phyloP scores from a whole-genome alignment of 2,797 vertebrate species.

The Podarcis siculus region DNA sequence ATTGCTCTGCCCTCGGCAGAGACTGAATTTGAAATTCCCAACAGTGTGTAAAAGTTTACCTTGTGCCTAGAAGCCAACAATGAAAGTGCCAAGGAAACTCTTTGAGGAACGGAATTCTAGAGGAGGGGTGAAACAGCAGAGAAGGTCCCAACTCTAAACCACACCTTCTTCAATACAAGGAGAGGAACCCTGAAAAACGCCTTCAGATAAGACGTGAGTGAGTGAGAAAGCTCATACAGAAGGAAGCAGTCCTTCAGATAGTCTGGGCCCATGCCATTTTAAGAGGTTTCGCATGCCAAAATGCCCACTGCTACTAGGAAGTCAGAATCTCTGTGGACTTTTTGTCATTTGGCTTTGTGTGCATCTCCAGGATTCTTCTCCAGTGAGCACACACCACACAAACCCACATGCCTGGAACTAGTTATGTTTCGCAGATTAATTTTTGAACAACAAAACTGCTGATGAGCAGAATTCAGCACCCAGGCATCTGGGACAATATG shows the following conservation, averaged over 20 bases:
- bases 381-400: neutral
- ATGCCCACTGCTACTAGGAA: neutral
- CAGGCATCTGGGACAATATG: neutral
- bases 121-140: neutral
- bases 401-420: neutral
- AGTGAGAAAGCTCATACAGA: neutral
- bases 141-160: too few relatives aligned
- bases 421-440: neutral
- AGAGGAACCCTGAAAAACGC: neutral
- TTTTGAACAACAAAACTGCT: constrained; percentile 20
- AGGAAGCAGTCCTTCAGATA: neutral
- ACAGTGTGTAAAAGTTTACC: neutral
- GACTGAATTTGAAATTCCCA: neutral
- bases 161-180: neutral
- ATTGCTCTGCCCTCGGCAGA: too few relatives aligned
- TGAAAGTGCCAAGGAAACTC: neutral
- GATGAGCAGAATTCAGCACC: neutral
- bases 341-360: neutral
- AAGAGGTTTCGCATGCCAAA: neutral
- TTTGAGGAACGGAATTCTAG: neutral
- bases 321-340: neutral
- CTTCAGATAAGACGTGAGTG: neutral
- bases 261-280: neutral
- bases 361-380: neutral
- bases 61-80: neutral